Conservation (phyloP, 2,797 vertebrate genomes). For the Anableps anableps region DNA sequence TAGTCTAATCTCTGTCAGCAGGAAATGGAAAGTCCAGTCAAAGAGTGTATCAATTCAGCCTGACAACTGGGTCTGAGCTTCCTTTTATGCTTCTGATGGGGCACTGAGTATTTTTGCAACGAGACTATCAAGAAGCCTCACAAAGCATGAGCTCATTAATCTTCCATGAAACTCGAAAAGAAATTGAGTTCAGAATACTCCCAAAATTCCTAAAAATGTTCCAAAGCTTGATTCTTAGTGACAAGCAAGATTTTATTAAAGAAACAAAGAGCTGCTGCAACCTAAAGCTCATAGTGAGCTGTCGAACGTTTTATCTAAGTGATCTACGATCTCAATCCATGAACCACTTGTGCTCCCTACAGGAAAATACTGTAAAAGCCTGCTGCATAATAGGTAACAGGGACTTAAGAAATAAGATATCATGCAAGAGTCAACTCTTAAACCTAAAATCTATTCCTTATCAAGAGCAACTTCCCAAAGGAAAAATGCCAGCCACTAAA, state of each 20-base stretch:
- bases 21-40: slow-evolving; percentile 72
- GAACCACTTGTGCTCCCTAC: not conserved
- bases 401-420: not conserved
- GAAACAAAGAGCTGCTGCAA: slow-evolving; percentile 19
- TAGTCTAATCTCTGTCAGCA: slow-evolving; percentile 72
- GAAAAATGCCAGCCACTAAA: too few relatives aligned
- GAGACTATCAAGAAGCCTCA: slow-evolving; percentile 63
- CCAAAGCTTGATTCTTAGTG: slow-evolving; percentile 20
- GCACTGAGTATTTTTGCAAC: slow-evolving; percentile 66
- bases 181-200: slow-evolving; percentile 71
- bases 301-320: slow-evolving; percentile 3
- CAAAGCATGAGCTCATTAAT: slow-evolving; percentile 75
- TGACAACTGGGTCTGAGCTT: slow-evolving; percentile 61
- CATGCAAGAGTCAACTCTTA: not conserved
- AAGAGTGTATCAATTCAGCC: slow-evolving; percentile 68
- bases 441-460: not conserved
- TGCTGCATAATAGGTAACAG: not conserved
- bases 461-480: not conserved
- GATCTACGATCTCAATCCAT: not conserved
- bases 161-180: slow-evolving; percentile 65
- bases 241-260: slow-evolving; percentile 35
- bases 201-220: slow-evolving; percentile 57
- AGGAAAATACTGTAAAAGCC: not conserved
- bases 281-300: slow-evolving; percentile 18
- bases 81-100: slow-evolving; percentile 72